These are phyloP conservation scores for Scophthalmus maximus DNA, from an alignment of 2,113 vertebrate species.

Conservation along the genomic window DNA sequence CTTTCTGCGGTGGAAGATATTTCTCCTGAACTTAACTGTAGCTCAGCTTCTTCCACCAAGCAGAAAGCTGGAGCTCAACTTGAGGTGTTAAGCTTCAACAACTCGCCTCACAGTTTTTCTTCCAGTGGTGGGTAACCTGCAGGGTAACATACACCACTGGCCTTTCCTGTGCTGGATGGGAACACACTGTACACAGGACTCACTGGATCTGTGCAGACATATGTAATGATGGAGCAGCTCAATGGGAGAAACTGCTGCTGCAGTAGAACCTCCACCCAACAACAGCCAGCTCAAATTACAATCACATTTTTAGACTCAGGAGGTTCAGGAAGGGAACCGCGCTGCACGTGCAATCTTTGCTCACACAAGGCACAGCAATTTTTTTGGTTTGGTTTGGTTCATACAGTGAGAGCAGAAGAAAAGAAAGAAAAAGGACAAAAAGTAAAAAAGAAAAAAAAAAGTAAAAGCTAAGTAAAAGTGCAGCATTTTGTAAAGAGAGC, in stretches of 20 bases:
- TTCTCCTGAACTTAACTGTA: neutral
- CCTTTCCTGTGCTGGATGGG: neutral
- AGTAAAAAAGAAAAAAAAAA: neutral
- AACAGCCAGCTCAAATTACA: constrained; percentile 38
- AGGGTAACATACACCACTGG: neutral
- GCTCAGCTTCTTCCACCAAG: neutral
- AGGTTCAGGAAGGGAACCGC: constrained; percentile 23
- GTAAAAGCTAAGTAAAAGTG: neutral
- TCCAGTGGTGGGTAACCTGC: neutral
- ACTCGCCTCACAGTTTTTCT: neutral
- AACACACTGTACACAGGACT: neutral
- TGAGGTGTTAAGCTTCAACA: neutral
- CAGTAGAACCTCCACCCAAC: neutral
- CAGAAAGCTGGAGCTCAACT: neutral
- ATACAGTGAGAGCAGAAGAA: neutral
- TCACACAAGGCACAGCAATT: constrained; percentile 4
- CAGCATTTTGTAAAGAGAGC: neutral
- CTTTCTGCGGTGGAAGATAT: neutral
- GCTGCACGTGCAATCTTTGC: constrained; percentile 13
- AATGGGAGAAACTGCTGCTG: neutral
- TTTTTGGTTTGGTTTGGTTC: constrained; percentile 12
- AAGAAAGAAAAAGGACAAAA: neutral
- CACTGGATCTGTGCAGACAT: neutral
- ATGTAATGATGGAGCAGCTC: too few relatives aligned
- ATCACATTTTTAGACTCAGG: constrained; percentile 35